Evolutionary conservation across 92 coral and sea anemone genomes (phyloP).

Genomic region (Epizoanthus fatuus): DNA sequence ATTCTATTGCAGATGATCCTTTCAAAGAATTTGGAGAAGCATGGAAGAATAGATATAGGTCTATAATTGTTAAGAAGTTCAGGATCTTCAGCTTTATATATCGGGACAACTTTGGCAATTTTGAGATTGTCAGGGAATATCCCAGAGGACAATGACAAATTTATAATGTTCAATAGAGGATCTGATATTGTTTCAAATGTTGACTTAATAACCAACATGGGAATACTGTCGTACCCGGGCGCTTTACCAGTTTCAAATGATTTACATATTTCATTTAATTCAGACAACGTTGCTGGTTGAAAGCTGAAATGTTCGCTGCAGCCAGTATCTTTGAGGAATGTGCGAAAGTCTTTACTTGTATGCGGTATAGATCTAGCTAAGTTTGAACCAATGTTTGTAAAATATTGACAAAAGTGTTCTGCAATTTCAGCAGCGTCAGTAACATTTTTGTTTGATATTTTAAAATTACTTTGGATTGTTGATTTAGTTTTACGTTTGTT

Average conservation of each 20-base stretch:
- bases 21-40: constrained; percentile 28
- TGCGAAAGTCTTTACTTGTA: neutral
- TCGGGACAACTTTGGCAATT: constrained; percentile 1
- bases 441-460: neutral
- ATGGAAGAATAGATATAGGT: constrained; percentile 28
- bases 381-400: constrained; percentile 41
- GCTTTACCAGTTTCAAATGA: constrained; percentile 21
- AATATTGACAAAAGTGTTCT: constrained; percentile 20
- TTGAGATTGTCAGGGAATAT: constrained; percentile 21
- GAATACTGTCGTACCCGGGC: constrained; percentile 9
- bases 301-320: constrained; percentile 1
- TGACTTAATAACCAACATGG: neutral
- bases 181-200: neutral
- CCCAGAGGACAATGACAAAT: constrained; percentile 1
- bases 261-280: neutral
- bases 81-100: constrained; percentile 17
- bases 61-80: constrained; percentile 26
- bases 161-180: neutral
- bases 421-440: neutral
- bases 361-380: constrained; percentile 28
- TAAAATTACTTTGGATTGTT: neutral
- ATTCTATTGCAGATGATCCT: constrained; percentile 1
- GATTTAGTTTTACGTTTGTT: neutral
- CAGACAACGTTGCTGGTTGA: neutral
- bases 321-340: neutral